phyloP scores from a whole-genome alignment of 53 echinoderm and acorn worm genomes.

The Patiria pectinifera region DNA sequence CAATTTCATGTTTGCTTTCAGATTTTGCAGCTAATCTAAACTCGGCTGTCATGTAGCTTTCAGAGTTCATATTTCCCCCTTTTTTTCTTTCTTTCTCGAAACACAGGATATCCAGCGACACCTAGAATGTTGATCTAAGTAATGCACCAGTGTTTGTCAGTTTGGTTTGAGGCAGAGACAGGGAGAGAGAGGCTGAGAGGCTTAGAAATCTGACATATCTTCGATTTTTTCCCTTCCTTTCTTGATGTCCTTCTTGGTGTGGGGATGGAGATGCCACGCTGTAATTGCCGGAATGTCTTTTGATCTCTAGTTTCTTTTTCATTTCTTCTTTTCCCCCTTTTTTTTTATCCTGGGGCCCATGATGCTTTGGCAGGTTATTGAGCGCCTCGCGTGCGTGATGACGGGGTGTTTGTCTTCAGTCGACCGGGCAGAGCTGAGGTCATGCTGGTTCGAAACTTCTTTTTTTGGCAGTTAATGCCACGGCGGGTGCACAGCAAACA shows the following conservation, averaged over 20 bases:
- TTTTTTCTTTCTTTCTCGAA: background rate
- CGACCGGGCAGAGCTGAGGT: background rate
- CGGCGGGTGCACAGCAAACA: background rate
- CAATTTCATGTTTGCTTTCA: background rate
- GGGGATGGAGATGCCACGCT: constrained; percentile 12
- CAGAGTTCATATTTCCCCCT: background rate
- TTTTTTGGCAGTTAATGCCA: background rate
- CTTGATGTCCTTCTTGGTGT: background rate
- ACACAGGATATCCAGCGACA: background rate
- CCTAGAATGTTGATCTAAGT: constrained; percentile 26
- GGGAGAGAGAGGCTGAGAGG: background rate
- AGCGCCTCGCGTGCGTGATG: background rate
- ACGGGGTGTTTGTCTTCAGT: background rate
- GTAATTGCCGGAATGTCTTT: constrained; percentile 58
- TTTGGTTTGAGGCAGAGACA: constrained; percentile 12
- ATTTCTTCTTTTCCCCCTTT: too few species aligned
- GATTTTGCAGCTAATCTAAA: too few species aligned
- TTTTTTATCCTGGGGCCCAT: background rate
- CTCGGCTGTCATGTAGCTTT: too few species aligned
- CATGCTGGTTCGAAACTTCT: background rate
- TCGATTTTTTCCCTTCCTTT: constrained; percentile 28
- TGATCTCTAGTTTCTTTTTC: background rate
- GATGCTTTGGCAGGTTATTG: constrained; percentile 29
- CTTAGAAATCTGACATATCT: constrained; percentile 41
- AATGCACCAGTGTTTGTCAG: constrained; percentile 35